phyloP scores from a whole-genome alignment of 1,140 invertebrate species.

The Drosophila teissieri region DNA sequence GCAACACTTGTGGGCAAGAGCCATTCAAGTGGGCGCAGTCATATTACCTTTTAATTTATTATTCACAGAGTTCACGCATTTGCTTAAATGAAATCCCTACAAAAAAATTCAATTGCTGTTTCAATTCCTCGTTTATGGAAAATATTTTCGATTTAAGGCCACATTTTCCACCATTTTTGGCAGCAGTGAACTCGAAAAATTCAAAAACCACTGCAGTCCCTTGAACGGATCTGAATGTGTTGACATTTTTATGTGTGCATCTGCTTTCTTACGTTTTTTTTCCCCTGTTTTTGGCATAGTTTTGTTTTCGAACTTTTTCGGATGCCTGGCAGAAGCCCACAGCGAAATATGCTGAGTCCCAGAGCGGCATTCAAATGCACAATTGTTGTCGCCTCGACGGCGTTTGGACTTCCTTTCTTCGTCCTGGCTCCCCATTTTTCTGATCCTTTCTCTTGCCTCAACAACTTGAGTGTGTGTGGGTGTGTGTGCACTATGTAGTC shows the following conservation, averaged over 20 bases:
- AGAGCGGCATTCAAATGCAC: conserved; percentile 78
- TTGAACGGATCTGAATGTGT: conserved; percentile 54
- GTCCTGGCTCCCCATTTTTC: conserved; percentile 7
- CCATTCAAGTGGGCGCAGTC: neutral
- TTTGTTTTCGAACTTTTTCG: conserved; percentile 51
- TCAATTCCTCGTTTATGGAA: neutral
- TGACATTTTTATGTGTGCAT: conserved; percentile 51
- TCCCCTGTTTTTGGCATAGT: conserved; percentile 7
- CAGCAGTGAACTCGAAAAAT: conserved; percentile 20
- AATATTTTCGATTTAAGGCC: conserved; percentile 10
- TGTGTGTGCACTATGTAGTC: conserved; percentile 24
- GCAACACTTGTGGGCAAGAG: conserved; percentile 1
- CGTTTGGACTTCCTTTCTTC: conserved; percentile 32
- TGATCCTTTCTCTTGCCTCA: neutral
- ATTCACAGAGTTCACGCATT: neutral
- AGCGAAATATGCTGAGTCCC: conserved; percentile 49
- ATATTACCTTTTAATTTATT: conserved; percentile 2
- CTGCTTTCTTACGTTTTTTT: conserved; percentile 9
- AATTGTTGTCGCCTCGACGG: conserved; percentile 74
- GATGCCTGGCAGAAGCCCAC: conserved; percentile 18
- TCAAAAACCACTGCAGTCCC: conserved; percentile 32
- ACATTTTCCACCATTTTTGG: conserved; percentile 9
- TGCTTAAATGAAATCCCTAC: neutral
- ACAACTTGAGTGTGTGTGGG: neutral
- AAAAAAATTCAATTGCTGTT: no score